Evolutionary conservation across 2,113 vertebrate species (phyloP).

Genomic region (Phylloscopus trochiloides): DNA sequence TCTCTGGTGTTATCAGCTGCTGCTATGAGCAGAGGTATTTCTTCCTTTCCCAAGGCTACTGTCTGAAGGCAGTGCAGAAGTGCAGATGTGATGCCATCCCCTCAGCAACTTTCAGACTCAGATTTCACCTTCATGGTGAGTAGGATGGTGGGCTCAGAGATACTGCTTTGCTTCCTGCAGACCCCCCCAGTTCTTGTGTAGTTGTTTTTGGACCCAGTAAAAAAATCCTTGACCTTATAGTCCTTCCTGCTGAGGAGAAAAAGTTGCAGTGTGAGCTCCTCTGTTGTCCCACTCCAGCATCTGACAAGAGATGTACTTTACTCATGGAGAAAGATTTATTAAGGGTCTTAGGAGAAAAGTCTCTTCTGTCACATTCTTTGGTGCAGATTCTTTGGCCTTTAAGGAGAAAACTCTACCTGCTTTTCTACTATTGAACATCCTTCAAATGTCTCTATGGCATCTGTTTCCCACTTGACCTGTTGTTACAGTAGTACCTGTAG

Average conservation of each 20-base stretch:
- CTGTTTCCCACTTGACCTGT: neutral
- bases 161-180: neutral
- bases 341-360: neutral
- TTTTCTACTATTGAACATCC: neutral
- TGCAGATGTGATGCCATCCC: neutral
- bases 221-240: neutral
- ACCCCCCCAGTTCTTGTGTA: fast-evolving
- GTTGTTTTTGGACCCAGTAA: neutral
- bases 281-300: neutral
- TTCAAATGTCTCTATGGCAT: neutral
- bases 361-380: neutral
- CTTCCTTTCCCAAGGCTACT: neutral
- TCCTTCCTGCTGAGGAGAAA: neutral
- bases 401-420: neutral
- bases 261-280: neutral
- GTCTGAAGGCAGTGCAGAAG: neutral
- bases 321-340: neutral
- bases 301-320: neutral
- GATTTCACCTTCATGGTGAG: neutral
- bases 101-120: neutral
- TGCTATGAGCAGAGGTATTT: neutral
- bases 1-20: neutral
- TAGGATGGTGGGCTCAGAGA: neutral
- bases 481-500: neutral
- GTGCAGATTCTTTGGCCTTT: neutral